phyloP scores from a whole-genome alignment of 2,888 invertebrate species.

The Notocelia uddmanniana region DNA sequence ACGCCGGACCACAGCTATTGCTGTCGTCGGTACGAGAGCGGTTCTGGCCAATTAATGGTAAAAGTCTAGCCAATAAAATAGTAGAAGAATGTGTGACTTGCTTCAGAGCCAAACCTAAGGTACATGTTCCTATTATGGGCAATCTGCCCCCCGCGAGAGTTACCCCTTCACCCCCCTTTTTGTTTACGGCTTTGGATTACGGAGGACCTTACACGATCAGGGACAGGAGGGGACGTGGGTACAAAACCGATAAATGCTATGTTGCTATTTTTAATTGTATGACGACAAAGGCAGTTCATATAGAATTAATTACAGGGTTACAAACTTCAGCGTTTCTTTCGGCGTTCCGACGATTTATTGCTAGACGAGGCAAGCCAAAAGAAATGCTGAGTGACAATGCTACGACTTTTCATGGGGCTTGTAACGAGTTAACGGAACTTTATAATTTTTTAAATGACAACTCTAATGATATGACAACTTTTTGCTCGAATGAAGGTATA shows the following conservation, averaged over 20 bases:
- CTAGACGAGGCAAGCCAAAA: neutral
- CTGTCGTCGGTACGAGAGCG: conserved; percentile 4
- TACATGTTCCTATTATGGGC: conserved; percentile 1
- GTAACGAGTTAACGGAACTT: conserved; percentile 12
- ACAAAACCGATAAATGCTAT: conserved; percentile 17
- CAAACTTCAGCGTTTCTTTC: conserved; percentile 1
- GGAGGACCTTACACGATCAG: conserved; percentile 9
- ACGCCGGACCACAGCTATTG: conserved; percentile 16
- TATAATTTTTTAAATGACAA: conserved; percentile 4
- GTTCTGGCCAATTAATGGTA: conserved; percentile 15
- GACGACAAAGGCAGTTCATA: conserved; percentile 11
- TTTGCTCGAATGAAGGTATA: neutral
- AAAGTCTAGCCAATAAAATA: conserved; percentile 4
- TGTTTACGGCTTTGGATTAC: conserved; percentile 9
- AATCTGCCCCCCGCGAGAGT: conserved; percentile 1
- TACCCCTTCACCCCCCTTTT: conserved; percentile 3
- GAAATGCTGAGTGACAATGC: conserved; percentile 5
- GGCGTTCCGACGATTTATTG: neutral
- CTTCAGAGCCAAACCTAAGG: conserved; percentile 16
- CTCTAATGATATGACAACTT: neutral
- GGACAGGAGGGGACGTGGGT: conserved; percentile 14
- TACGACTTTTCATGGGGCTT: neutral
- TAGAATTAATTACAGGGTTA: conserved; percentile 11
- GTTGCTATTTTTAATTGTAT: conserved; percentile 12
- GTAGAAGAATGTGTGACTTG: conserved; percentile 8